Conservation (phyloP, 2,113 vertebrate genomes). For the Calidris pugnax region DNA sequence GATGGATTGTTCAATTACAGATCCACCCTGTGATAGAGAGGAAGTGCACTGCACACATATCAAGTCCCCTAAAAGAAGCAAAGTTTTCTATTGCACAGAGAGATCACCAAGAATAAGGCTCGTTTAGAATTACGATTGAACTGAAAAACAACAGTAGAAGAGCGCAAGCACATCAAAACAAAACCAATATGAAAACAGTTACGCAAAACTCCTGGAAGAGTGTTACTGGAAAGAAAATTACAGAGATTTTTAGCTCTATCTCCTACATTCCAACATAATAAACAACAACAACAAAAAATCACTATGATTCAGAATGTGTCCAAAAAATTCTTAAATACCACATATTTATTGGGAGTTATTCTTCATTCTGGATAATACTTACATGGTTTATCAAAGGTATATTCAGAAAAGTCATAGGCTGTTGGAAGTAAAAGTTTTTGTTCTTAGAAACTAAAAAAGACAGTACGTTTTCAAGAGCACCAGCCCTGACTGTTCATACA, state of each 20-base stretch:
- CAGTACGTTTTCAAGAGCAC: not conserved
- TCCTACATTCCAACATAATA: not conserved
- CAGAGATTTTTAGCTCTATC: not conserved
- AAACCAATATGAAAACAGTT: not conserved
- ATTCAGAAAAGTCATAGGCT: not conserved
- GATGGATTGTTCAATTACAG: not conserved
- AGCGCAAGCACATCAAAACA: not conserved
- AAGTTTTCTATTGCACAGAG: not conserved
- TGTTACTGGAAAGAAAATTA: not conserved
- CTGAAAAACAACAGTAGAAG: not conserved
- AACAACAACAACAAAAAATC: not conserved
- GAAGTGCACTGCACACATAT: not conserved
- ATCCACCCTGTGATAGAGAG: not conserved
- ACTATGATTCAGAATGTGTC: not conserved
- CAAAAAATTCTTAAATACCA: not conserved
- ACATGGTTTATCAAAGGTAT: not conserved
- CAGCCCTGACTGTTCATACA: not conserved
- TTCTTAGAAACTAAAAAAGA: not conserved
- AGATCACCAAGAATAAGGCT: not conserved
- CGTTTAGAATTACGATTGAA: not conserved
- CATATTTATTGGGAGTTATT: not conserved
- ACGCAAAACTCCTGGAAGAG: not conserved
- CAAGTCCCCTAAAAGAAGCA: not conserved
- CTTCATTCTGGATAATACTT: not conserved
- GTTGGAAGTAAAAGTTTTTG: not conserved